Percentiles rank a stretch among this genome's conserved stretches.
phyloP scores from a whole-genome alignment of 2,797 vertebrate genomes.

The Psittacula echo region DNA sequence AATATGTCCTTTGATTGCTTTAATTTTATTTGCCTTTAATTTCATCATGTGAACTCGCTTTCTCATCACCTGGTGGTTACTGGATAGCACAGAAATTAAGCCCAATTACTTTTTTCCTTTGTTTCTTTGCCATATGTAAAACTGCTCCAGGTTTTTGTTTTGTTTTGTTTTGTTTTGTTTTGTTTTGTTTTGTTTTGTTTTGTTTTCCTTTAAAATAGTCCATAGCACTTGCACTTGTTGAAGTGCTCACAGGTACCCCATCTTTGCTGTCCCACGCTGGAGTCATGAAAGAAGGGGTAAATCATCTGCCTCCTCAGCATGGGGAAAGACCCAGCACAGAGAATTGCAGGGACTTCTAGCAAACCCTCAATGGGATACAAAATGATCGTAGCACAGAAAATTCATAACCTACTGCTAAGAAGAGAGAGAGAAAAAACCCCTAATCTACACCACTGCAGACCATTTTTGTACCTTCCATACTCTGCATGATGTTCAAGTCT shows the following conservation, averaged over 20 bases:
- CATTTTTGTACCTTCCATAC: not conserved
- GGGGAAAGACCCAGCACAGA: too few species aligned
- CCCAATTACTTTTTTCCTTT: not conserved
- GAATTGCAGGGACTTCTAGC: not conserved
- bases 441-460: not conserved
- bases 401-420: not conserved
- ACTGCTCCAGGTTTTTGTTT: not conserved
- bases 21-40: not conserved
- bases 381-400: not conserved
- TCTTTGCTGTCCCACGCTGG: not conserved
- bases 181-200: not conserved
- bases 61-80: not conserved
- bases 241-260: not conserved
- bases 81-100: not conserved
- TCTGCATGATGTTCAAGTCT: not conserved
- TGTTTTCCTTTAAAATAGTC: not conserved
- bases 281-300: not conserved
- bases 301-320: not conserved
- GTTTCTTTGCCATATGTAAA: not conserved
- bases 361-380: not conserved
- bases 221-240: not conserved
- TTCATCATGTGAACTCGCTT: not conserved
- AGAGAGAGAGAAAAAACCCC: not conserved
- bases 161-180: not conserved
- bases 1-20: not conserved